phyloP scores from a whole-genome alignment of 2,888 invertebrate genomes.

The Idaea straminata region DNA sequence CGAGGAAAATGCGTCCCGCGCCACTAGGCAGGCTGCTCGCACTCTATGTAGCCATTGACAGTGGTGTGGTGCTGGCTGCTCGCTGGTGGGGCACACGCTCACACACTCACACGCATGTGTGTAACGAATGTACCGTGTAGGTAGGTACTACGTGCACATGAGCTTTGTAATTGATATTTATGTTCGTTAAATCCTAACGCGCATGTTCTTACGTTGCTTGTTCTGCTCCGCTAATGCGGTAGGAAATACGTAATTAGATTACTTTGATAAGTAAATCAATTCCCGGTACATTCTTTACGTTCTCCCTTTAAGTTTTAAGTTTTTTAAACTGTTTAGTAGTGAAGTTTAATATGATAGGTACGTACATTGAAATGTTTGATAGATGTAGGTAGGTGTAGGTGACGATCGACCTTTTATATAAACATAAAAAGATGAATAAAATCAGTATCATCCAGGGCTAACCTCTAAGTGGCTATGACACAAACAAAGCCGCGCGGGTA shows the following conservation, averaged over 20 bases:
- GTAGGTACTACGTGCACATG: constrained; percentile 16
- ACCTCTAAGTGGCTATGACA: background rate
- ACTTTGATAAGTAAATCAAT: background rate
- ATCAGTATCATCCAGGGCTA: background rate
- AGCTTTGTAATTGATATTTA: constrained; percentile 64
- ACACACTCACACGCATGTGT: constrained; percentile 1
- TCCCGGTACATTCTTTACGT: background rate
- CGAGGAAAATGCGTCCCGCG: constrained; percentile 55
- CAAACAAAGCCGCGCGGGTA: background rate
- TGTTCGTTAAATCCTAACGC: constrained; percentile 54
- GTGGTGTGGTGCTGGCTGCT: constrained; percentile 21
- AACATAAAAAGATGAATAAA: too few species aligned
- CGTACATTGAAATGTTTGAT: too few species aligned
- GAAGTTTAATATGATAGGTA: too few species aligned
- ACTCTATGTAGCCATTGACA: constrained; percentile 23
- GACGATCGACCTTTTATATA: too few species aligned
- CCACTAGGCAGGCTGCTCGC: constrained; percentile 41
- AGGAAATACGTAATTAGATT: background rate
- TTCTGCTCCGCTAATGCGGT: background rate
- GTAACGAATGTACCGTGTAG: constrained; percentile 21
- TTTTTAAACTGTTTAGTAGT: too few species aligned
- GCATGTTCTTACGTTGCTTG: constrained; percentile 5
- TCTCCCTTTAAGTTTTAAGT: too few species aligned
- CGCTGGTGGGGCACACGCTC: constrained; percentile 9
- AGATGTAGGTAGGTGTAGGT: too few species aligned